Base-by-base conservation (phyloP, 2,888 invertebrate genomes). In the Strigamia crassipes region DNA sequence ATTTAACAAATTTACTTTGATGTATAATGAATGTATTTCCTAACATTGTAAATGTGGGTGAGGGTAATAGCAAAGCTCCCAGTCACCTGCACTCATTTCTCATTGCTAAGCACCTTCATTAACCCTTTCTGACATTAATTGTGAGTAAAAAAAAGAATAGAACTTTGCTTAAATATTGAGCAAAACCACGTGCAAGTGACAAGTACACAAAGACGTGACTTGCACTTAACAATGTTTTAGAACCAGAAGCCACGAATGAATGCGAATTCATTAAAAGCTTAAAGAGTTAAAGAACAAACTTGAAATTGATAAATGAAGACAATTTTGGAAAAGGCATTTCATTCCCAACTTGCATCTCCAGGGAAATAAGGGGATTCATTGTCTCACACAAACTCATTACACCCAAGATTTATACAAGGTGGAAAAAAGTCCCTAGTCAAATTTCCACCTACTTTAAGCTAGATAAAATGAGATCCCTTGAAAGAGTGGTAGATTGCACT, bases 241-340 rank as follows among this genome's bases (percentile, higher is more conserved):
- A 27, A 66, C 8, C 23, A 66, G 15, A 23, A 8, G 73, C 13
- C 73, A 21, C 21, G 31, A 73, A 73, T 73, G 73, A 73, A 73
- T 73, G 27, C 6, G 31, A 3, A 73, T 73, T 73, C 73, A 73
- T 73, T 73, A 73, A 73, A n/a, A 73, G 31, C 10, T 18, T 18
- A n/a, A 73, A n/a, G 73, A 73, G 23, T 27, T 27, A 27, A 15
- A 27, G 13, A 31, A 73, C 73, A 73, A 73, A 73, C 27, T 73
- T 73, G 73, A 73, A 73, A 73, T 73, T 73, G 73, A 73, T 73
- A 73, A 73, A 73, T 73, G 73, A 73, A 73, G 73, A 73, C 73
- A 73, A 73, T 73, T 73, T 73, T 73, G 5, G 27, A 73, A 73
- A 31, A 31, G 73, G 56, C 56, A 56, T 56, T 56, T 56, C 21